These are phyloP conservation scores for Darevskia mixta DNA, from an alignment of 2,797 vertebrate species.

Conservation along the genomic window DNA sequence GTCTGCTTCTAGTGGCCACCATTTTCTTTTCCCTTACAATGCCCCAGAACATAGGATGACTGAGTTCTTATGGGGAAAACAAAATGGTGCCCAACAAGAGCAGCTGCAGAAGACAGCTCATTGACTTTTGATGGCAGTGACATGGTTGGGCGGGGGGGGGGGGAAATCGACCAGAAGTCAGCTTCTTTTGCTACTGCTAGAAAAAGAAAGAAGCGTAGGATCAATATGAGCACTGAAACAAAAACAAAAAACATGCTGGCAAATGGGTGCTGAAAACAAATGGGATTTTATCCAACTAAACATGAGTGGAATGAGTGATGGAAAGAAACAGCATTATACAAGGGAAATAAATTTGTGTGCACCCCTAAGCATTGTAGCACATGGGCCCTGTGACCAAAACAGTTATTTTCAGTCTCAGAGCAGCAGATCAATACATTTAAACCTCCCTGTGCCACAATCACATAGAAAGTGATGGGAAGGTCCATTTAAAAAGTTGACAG, in stretches of 20 bases:
- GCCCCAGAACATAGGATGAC: background rate
- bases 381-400: background rate
- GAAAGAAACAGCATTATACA: background rate
- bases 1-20: background rate
- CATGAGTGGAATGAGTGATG: background rate
- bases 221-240: background rate
- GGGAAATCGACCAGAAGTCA: background rate
- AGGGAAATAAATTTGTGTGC: too few species aligned
- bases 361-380: background rate
- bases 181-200: background rate
- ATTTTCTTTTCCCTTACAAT: background rate
- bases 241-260: background rate
- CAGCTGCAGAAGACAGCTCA: background rate
- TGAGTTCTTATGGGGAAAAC: background rate
- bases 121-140: background rate
- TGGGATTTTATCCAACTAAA: background rate
- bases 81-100: background rate
- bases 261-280: background rate
- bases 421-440: background rate
- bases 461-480: background rate
- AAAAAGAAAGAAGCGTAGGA: background rate
- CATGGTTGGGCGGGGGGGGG: too few species aligned
- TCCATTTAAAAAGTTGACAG: background rate
- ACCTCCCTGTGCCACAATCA: background rate
- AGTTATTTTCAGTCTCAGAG: background rate